These are phyloP conservation scores for Drosophila pallidifrons DNA, from an alignment of 1,140 invertebrate genomes.

Conservation along the genomic window DNA sequence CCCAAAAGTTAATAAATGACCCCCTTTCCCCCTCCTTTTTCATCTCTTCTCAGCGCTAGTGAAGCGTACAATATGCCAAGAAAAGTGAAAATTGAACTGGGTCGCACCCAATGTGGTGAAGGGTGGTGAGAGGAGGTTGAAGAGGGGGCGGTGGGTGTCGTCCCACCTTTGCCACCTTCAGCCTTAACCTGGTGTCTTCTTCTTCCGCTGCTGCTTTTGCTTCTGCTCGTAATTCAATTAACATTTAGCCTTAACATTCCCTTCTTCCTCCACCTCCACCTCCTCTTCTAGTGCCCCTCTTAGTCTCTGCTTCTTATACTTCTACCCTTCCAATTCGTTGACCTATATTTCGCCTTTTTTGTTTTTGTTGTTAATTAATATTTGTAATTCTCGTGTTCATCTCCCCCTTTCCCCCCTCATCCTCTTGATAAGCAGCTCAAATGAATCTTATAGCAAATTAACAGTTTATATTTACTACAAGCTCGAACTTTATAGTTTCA, in stretches of 20 bases:
- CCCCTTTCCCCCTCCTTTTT: neutral
- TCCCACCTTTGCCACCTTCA: slow-evolving; percentile 26
- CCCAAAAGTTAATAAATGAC: slow-evolving; percentile 52
- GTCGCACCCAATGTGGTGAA: neutral
- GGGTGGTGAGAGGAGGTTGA: neutral
- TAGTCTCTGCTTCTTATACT: neutral
- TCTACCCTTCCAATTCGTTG: slow-evolving; percentile 34
- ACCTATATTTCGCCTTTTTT: slow-evolving; percentile 45
- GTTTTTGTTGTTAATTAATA: slow-evolving; percentile 60
- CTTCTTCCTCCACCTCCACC: neutral
- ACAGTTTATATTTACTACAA: slow-evolving; percentile 34
- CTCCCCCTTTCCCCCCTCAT: neutral
- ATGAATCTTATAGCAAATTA: slow-evolving; percentile 42
- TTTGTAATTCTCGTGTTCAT: slow-evolving; percentile 56
- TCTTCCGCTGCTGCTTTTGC: slow-evolving; percentile 24
- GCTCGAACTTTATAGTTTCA: slow-evolving; percentile 38
- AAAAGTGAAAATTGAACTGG: slow-evolving; percentile 54
- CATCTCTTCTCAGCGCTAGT: neutral
- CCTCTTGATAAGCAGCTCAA: slow-evolving; percentile 41
- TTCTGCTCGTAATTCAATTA: slow-evolving; percentile 63
- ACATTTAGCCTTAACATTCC: slow-evolving; percentile 36
- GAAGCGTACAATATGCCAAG: slow-evolving; percentile 42
- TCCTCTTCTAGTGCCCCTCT: too few relatives aligned
- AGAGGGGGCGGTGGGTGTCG: neutral
- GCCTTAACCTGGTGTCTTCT: slow-evolving; percentile 42